These are phyloP conservation scores for Cyanoramphus novaezelandiae DNA, from an alignment of 2,113 vertebrate species.

Conservation along the genomic window DNA sequence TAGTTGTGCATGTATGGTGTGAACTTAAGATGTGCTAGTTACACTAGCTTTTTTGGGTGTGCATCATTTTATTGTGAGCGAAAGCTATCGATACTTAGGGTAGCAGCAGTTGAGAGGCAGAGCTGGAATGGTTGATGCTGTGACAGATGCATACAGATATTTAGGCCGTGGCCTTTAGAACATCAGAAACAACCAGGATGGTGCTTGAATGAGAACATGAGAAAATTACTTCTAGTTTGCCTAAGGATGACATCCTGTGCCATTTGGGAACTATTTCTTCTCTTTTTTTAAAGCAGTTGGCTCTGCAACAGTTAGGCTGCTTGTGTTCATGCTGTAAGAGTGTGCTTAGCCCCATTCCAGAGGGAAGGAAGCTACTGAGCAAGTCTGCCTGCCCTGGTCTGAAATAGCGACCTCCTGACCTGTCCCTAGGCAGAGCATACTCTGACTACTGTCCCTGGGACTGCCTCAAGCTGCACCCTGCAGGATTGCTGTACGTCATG, in stretches of 20 bases:
- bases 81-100: background rate
- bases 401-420: fast-evolving
- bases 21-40: background rate
- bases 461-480: fast-evolving
- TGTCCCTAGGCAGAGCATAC: background rate
- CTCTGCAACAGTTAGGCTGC: background rate
- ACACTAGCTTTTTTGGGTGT: background rate
- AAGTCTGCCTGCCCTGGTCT: fast-evolving
- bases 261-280: background rate
- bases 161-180: background rate
- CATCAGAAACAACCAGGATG: background rate
- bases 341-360: fast-evolving
- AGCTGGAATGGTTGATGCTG: background rate
- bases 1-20: fast-evolving
- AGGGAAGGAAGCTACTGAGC: background rate
- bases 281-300: background rate
- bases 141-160: background rate
- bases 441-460: background rate
- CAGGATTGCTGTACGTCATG: fast-evolving
- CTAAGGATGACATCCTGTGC: background rate
- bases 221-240: background rate
- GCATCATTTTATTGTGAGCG: fast-evolving
- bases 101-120: background rate
- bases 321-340: background rate
- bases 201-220: background rate